Evolutionary conservation across 2,113 vertebrate species (phyloP).

Genomic region (Coreoperca whiteheadi): DNA sequence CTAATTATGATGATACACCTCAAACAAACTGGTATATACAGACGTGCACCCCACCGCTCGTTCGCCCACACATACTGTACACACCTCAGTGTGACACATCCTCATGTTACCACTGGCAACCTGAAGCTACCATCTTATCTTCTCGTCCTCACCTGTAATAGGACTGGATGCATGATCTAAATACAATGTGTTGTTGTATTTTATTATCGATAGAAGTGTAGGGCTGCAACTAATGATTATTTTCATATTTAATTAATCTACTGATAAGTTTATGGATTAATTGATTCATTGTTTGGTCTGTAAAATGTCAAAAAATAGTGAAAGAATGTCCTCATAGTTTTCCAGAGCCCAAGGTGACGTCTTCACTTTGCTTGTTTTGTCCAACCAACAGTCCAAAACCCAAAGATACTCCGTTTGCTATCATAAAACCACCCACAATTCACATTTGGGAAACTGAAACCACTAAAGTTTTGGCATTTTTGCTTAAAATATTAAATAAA

Average conservation of each 20-base stretch:
- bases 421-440: background rate
- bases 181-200: background rate
- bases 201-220: background rate
- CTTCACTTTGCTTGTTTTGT: background rate
- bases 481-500: background rate
- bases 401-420: background rate
- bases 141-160: conserved; percentile 56
- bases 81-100: conserved; percentile 64
- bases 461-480: background rate
- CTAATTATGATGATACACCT: conserved; percentile 29
- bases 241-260: background rate
- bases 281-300: background rate
- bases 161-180: conserved; percentile 16
- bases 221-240: background rate
- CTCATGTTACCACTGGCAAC: conserved; percentile 76
- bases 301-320: background rate
- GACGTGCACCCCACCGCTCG: conserved; percentile 31
- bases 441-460: background rate
- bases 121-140: conserved; percentile 74
- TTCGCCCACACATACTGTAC: conserved; percentile 58
- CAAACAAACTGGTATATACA: conserved; percentile 16
- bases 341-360: background rate
- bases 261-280: background rate
- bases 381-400: background rate
- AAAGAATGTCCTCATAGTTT: no score